These are phyloP conservation scores for Sebastes nivosus DNA, from an alignment of 2,797 vertebrate genomes.

Conservation along the genomic window DNA sequence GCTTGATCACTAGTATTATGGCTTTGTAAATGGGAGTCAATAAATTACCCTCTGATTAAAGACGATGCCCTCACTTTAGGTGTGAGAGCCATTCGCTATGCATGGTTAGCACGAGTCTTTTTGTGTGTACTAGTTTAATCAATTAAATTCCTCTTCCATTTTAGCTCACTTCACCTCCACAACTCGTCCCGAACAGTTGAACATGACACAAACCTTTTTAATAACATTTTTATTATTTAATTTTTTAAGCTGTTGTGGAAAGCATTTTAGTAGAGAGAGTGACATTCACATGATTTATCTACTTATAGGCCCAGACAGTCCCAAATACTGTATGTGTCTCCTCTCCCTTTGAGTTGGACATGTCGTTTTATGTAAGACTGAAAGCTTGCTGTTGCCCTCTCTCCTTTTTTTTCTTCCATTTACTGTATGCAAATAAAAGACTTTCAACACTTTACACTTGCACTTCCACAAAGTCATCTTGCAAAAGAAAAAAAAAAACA, in stretches of 20 bases:
- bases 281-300: neutral
- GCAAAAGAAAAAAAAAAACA: neutral
- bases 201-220: neutral
- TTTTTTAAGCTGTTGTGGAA: conserved; percentile 15
- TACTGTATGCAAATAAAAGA: neutral
- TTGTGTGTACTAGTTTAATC: conserved; percentile 72
- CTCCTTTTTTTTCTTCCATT: neutral
- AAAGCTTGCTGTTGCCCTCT: neutral
- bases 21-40: conserved; percentile 80
- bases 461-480: neutral
- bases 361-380: neutral
- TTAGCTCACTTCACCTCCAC: conserved; percentile 39
- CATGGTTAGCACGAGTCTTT: conserved; percentile 72
- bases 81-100: conserved; percentile 71
- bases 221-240: neutral
- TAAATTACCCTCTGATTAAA: conserved; percentile 83
- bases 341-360: neutral
- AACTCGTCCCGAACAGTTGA: conserved; percentile 44
- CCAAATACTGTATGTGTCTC: neutral
- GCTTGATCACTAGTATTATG: conserved; percentile 81
- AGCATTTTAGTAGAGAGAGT: neutral
- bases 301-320: neutral
- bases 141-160: conserved; percentile 65
- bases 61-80: conserved; percentile 79
- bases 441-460: neutral